These are phyloP conservation scores for Leptodactylus fallax DNA, from an alignment of 2,797 vertebrate species.

Conservation along the genomic window DNA sequence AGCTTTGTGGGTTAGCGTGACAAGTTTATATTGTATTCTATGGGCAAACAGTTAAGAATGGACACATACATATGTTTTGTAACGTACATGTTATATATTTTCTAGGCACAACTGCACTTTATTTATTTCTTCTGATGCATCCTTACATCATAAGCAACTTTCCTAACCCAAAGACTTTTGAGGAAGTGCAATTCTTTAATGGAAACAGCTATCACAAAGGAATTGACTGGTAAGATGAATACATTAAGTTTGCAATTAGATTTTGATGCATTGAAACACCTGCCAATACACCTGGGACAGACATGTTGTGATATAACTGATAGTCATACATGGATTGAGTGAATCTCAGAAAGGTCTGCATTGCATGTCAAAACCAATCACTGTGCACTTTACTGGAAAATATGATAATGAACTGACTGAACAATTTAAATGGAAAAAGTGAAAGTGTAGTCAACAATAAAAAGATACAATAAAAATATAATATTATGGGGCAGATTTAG, in stretches of 20 bases:
- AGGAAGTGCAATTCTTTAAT: conserved; percentile 98
- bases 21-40: too few species aligned
- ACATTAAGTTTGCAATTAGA: background rate
- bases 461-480: background rate
- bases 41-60: too few species aligned
- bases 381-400: conserved; percentile 8
- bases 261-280: background rate
- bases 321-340: background rate
- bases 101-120: conserved; percentile 95
- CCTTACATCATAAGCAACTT: conserved; percentile 95
- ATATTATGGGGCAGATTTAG: background rate
- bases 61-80: background rate
- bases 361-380: background rate
- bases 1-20: too few species aligned
- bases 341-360: background rate
- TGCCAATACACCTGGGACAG: background rate
- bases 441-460: conserved; percentile 1
- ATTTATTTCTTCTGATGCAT: conserved; percentile 98
- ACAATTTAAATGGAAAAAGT: background rate
- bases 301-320: background rate
- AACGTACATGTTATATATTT: conserved; percentile 40
- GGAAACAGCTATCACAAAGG: conserved; percentile 98
- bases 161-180: conserved; percentile 92
- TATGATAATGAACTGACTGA: background rate
- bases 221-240: conserved; percentile 90